phyloP scores from a whole-genome alignment of 2,113 vertebrate genomes.

The Alosa alosa region DNA sequence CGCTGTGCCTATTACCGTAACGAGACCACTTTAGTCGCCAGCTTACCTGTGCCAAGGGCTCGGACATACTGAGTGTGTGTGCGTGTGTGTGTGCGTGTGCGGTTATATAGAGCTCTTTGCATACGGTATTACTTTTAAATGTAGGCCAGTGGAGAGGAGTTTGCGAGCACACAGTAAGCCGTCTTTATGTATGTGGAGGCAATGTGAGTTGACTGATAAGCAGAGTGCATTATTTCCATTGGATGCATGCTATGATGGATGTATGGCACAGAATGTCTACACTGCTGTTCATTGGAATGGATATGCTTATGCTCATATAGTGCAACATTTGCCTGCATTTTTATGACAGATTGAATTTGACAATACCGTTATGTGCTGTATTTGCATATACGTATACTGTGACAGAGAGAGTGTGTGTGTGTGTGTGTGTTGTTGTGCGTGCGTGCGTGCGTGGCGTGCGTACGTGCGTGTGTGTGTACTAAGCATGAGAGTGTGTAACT shows the following conservation, averaged over 20 bases:
- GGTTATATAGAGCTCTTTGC: neutral
- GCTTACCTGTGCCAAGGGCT: conserved; percentile 10
- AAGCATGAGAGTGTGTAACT: too few relatives aligned
- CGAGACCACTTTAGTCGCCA: neutral
- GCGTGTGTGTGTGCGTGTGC: neutral
- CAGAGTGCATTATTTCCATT: neutral
- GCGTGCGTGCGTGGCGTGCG: neutral
- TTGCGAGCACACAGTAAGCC: neutral
- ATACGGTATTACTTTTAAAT: neutral
- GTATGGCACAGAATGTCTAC: too few relatives aligned
- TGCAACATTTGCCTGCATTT: neutral
- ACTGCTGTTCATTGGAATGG: too few relatives aligned
- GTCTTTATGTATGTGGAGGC: neutral
- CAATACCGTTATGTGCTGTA: neutral
- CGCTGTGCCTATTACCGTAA: neutral
- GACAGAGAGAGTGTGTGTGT: neutral
- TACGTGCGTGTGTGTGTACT: neutral
- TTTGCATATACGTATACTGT: conserved; percentile 6
- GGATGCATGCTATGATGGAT: neutral
- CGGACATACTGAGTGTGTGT: neutral
- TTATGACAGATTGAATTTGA: neutral
- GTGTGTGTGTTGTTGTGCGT: conserved; percentile 1
- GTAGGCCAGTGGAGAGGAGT: neutral
- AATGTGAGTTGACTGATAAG: neutral
- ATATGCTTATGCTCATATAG: neutral